A percentile compares a stretch with the other conserved stretches of the same genome.
Evolutionary conservation across 2,797 vertebrate species (phyloP).

Genomic region (Hirundo rustica): DNA sequence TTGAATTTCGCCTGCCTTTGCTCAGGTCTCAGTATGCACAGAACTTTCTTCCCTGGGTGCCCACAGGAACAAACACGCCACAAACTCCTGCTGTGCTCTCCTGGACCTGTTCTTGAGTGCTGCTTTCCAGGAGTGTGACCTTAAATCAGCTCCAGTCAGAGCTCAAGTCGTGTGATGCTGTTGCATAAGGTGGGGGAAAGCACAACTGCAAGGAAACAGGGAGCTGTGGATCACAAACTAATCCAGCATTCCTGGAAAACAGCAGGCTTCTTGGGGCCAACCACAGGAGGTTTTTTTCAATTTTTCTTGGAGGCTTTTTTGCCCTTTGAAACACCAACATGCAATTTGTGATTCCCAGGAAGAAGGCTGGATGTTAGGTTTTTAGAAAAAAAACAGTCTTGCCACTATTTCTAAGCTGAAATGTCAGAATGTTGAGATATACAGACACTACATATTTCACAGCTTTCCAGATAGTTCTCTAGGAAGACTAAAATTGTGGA

Average conservation of each 20-base stretch:
- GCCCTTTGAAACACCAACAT: neutral
- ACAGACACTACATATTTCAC: neutral
- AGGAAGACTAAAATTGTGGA: neutral
- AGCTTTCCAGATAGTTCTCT: neutral
- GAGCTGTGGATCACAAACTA: neutral
- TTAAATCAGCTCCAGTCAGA: neutral
- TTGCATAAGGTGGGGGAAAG: neutral
- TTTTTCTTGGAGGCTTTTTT: neutral
- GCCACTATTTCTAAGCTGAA: neutral
- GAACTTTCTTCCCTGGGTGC: neutral
- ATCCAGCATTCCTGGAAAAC: conserved; percentile 13
- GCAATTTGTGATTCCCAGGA: neutral
- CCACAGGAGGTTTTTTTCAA: neutral
- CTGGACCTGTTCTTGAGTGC: neutral
- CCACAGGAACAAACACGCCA: neutral
- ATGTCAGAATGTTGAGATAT: neutral
- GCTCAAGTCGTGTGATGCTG: neutral
- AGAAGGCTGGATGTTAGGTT: neutral
- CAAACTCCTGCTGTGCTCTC: neutral
- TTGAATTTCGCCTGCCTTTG: neutral
- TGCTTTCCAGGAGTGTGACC: neutral
- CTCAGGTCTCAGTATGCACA: neutral
- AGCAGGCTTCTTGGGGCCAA: neutral
- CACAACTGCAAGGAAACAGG: neutral
- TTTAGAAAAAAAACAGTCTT: neutral